These are phyloP conservation scores for Nematopogon swammerdamellus DNA, from an alignment of 2,888 invertebrate genomes.

Conservation along the genomic window DNA sequence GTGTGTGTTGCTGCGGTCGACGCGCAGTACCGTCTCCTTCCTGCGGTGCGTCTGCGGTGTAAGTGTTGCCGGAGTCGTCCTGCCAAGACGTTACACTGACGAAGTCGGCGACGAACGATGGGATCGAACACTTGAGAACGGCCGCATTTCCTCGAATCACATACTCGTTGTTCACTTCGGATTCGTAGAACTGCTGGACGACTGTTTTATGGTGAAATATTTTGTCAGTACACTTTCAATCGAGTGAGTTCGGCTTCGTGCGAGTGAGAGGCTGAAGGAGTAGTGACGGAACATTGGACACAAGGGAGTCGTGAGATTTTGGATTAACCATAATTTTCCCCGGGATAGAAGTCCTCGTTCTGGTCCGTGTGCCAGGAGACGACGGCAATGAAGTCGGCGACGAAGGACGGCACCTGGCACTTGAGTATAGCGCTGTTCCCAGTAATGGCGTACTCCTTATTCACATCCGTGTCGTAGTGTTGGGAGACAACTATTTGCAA, in stretches of 20 bases:
- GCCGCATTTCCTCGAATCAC: slow-evolving; percentile 88
- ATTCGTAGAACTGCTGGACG: slow-evolving; percentile 87
- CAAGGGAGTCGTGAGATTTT: slow-evolving; percentile 7
- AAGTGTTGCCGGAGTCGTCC: slow-evolving; percentile 67
- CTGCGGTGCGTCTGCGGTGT: slow-evolving; percentile 29
- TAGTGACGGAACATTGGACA: neutral
- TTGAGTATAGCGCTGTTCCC: slow-evolving; percentile 79
- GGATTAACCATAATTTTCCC: slow-evolving; percentile 58
- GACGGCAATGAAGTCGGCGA: slow-evolving; percentile 81
- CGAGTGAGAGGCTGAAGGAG: neutral
- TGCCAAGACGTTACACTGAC: slow-evolving; percentile 86
- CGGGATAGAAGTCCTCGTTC: slow-evolving; percentile 67
- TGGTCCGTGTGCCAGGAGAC: slow-evolving; percentile 78
- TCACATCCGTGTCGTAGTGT: slow-evolving; percentile 78
- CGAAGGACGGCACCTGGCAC: slow-evolving; percentile 83
- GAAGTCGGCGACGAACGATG: slow-evolving; percentile 91
- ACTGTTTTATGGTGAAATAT: slow-evolving; percentile 56
- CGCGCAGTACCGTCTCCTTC: slow-evolving; percentile 35
- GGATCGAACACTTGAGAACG: slow-evolving; percentile 85
- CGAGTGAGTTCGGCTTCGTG: neutral
- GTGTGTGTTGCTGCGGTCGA: too few species aligned
- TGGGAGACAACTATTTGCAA: slow-evolving; percentile 66
- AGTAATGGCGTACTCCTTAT: slow-evolving; percentile 80
- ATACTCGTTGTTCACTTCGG: slow-evolving; percentile 90
- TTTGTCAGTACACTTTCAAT: neutral